A percentile compares a stretch with the other conserved stretches of the same genome.
These are phyloP conservation scores for Coleophora flavipennella DNA, from an alignment of 2,888 invertebrate genomes.

Conservation along the genomic window DNA sequence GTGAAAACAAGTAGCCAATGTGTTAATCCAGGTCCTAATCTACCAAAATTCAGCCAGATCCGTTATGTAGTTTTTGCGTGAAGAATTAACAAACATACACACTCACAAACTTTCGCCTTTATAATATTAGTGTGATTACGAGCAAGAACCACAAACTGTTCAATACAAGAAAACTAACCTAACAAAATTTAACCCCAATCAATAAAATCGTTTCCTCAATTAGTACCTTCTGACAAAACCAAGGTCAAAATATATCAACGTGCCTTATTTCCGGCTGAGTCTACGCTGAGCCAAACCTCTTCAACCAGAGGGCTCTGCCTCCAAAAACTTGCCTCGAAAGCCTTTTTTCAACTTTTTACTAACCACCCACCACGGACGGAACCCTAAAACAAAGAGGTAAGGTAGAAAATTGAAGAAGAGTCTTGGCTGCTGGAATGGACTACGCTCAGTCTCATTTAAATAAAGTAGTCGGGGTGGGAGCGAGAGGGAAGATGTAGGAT, in stretches of 20 bases:
- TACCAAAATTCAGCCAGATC: no score
- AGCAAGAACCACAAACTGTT: no score
- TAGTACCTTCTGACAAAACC: conserved; percentile 27
- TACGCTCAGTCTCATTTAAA: conserved; percentile 65
- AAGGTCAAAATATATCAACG: conserved; percentile 26
- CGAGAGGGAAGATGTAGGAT: conserved; percentile 39
- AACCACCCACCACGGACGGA: conserved; percentile 12
- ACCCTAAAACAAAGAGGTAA: conserved; percentile 29
- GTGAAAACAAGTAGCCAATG: no score
- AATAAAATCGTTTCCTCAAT: no score
- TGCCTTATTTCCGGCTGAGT: conserved; percentile 53
- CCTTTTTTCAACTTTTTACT: conserved; percentile 41
- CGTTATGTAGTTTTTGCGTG: no score
- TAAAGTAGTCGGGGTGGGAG: conserved; percentile 62
- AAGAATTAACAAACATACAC: no score
- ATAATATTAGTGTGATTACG: no score
- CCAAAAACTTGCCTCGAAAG: conserved; percentile 47
- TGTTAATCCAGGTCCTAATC: no score
- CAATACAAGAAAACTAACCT: no score
- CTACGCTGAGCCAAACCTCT: conserved; percentile 49
- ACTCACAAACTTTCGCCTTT: no score
- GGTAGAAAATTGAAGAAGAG: conserved; percentile 28
- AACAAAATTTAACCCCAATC: no score
- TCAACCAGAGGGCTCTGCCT: conserved; percentile 37
- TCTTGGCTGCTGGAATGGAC: conserved; percentile 26